These are phyloP conservation scores for Synergus umbraculus DNA, from an alignment of 2,888 invertebrate genomes.

Conservation along the genomic window DNA sequence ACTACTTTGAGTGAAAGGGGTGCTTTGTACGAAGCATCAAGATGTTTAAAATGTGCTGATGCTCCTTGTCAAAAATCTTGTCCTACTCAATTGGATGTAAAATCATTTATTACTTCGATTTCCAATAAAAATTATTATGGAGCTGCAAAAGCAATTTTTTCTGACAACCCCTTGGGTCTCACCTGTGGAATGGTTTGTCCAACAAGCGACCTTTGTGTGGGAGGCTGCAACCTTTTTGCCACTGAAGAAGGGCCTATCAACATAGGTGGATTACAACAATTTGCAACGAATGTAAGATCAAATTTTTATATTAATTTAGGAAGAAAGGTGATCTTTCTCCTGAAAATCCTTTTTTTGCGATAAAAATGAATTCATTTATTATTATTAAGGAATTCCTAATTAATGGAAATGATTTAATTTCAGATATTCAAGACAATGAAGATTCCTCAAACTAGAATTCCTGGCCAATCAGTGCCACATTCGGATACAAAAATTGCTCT, in stretches of 20 bases:
- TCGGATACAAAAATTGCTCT: conserved; percentile 88
- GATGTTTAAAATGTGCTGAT: conserved; percentile 95
- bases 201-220: conserved; percentile 98
- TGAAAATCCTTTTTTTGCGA: too few species aligned
- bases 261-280: conserved; percentile 98
- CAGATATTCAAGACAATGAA: conserved; percentile 96
- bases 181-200: conserved; percentile 99
- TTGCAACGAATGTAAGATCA: conserved; percentile 90
- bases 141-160: conserved; percentile 95
- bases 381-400: background rate
- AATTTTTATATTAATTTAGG: too few species aligned
- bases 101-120: conserved; percentile 97
- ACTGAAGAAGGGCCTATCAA: conserved; percentile 99
- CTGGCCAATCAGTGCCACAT: conserved; percentile 79
- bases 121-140: conserved; percentile 99
- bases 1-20: conserved; percentile 97
- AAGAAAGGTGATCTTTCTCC: too few species aligned
- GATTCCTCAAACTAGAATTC: conserved; percentile 91
- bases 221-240: conserved; percentile 97
- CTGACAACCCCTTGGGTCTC: conserved; percentile 97
- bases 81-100: conserved; percentile 98
- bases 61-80: conserved; percentile 99
- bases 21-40: conserved; percentile 91
- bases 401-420: background rate
- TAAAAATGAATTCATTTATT: too few species aligned